Evolutionary conservation across 2,888 invertebrate species (phyloP).

Genomic region (Lepidochrysops patricia): DNA sequence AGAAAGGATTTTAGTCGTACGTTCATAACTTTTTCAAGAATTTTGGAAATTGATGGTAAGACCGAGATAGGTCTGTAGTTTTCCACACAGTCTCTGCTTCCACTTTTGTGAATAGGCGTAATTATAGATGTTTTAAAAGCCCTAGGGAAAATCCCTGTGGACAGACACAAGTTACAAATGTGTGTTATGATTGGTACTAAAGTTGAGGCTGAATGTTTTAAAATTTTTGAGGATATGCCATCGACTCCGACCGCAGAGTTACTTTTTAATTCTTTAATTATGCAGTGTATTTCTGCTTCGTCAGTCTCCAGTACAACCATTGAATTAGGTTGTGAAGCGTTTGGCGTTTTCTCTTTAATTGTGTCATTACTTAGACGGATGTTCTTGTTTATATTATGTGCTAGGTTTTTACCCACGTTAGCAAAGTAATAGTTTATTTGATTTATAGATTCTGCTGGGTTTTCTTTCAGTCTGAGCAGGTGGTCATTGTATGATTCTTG

Average conservation of each 20-base stretch:
- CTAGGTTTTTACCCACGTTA: background rate
- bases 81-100: background rate
- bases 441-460: background rate
- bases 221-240: background rate
- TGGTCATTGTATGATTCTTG: background rate
- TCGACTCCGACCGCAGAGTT: no score
- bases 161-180: background rate
- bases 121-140: background rate
- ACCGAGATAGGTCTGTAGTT: background rate
- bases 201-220: background rate
- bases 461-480: background rate
- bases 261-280: no score
- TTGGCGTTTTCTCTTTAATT: background rate
- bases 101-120: background rate
- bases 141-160: background rate
- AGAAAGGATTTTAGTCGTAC: no score
- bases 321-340: background rate
- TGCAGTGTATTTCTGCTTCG: background rate
- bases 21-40: no score
- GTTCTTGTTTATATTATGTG: background rate
- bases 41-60: background rate
- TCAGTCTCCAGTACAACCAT: background rate
- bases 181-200: background rate
- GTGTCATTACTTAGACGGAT: background rate
- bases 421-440: background rate